Evolutionary conservation across 1,140 invertebrate species (phyloP), one percentile per base, ranked within the genome.

Genomic region (Drosophila melanica): DNA sequence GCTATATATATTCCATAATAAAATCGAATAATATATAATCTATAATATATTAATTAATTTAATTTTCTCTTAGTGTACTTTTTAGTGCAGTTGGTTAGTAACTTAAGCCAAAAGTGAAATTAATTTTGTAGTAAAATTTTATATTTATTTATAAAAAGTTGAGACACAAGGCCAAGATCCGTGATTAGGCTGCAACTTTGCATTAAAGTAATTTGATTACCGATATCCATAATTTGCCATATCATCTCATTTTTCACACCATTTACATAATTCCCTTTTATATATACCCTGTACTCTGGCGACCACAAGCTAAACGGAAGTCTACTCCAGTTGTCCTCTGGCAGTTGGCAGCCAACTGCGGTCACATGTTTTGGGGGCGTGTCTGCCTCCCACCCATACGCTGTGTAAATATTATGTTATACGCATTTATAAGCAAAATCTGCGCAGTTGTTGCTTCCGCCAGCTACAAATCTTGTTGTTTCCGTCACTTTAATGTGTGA

Each of bases 401-500:
- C 33, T 27, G 27, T 73, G 70, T 87, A 82, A 87, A 79, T 62
- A 66, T 82, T 81, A 87, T 70, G 48, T 68, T 81, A 45, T 42
- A 79, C 81, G 51, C 75, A 79, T 81, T 82, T 71, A 62, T 73
- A 70, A 51, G 60, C 42, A 37, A 50, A 48, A 54, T 63, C 42
- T 44, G 20, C 57, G 50, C 27, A 23, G 54, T 35, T 81, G 68
- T 68, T 54, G 84, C 84, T 87, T 87, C 82, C 82, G 84, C 79
- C 75, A 82, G 67, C 82, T 69, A 87, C 84, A 84, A 87, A 87
- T 87, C 84, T 89, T 80, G 12, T 44, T 48, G 69, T 71, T 87
- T 87, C 84, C 84, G 84, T 87, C 84, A 87, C 77, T 66, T 87
- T 87, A 64, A 87, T 81, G 84, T 87, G 79, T 73, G 84, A 87